Percentiles rank a stretch among this genome's conserved stretches.
phyloP scores from a whole-genome alignment of 2,797 vertebrate genomes.

The Etheostoma perlongum region DNA sequence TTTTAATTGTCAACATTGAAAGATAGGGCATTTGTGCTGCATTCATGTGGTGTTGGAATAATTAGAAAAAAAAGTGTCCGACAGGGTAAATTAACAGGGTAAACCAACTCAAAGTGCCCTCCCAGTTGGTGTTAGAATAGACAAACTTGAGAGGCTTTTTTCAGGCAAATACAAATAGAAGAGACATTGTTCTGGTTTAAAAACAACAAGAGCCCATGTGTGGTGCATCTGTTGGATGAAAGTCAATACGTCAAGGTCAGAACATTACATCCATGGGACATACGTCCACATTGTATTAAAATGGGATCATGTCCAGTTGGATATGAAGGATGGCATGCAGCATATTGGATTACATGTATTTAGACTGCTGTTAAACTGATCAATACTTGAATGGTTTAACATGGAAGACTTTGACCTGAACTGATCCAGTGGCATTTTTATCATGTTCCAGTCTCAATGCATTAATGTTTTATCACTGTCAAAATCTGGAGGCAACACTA shows the following conservation, averaged over 20 bases:
- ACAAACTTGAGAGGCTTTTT: neutral
- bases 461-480: conserved; percentile 31
- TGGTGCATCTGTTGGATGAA: neutral
- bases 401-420: conserved; percentile 54
- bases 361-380: conserved; percentile 37
- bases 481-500: neutral
- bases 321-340: conserved; percentile 31
- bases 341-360: conserved; percentile 47
- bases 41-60: too few relatives aligned
- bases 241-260: conserved; percentile 4
- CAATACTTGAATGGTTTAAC: conserved; percentile 59
- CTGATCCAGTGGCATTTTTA: conserved; percentile 54
- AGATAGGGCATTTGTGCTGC: too few relatives aligned
- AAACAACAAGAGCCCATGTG: neutral
- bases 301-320: conserved; percentile 31
- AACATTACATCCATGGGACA: conserved; percentile 15
- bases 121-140: neutral
- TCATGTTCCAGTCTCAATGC: conserved; percentile 23
- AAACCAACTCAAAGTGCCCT: too few relatives aligned
- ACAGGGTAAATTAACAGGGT: too few relatives aligned
- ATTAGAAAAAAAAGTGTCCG: too few relatives aligned
- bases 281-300: conserved; percentile 11
- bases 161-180: conserved; percentile 1
- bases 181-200: neutral
- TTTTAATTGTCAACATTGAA: too few relatives aligned